Base-by-base conservation (phyloP, 2,888 invertebrate genomes). In the Antheraea assamensis region DNA sequence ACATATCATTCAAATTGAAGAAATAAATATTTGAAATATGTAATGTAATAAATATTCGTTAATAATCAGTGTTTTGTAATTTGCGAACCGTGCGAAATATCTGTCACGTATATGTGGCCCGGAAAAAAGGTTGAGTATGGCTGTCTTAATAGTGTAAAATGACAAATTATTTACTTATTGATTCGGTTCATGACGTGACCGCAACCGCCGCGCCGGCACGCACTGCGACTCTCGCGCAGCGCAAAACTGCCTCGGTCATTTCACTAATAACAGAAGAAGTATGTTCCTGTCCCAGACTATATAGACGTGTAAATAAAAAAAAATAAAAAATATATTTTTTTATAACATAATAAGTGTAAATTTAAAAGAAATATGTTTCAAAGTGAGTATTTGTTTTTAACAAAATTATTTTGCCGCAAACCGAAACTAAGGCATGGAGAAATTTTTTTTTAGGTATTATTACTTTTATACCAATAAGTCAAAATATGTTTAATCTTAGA, bases 121-220 rank as follows among this genome's bases (percentile, higher is more conserved):
- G 61, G 30, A 64, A 64, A 27, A 30, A 64, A 64, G 61, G 30
- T 30, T 58, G 58, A 64, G 30, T 21, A 64, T 64, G 30, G 30
- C 61, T 64, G 27, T 4, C 61, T 30, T 30, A 61, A 74, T 72
- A 75, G 76, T 73, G 66, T 64, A 73, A 73, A 75, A 74, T 77
- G 74, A 76, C 75, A 72, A 76, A 76, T 77, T 74, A 76, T 78
- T 72, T 68, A 81, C 80, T 82, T 82, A 86, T 85, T 85, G 82
- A 84, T 84, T 84, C 82, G 83, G 77, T 79, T 78, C 70, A 74
- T 84, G 83, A 81, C 83, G 87, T 80, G 82, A 77, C 76, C 76
- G 78, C 78, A 80, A 79, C 75, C 76, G 74, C 73, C 74, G 75
- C 76, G 74, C 73, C 74, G 76, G 75, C 79, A 75, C 78, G 79